A percentile compares a stretch with the other conserved stretches of the same genome.
These are phyloP conservation scores for Wiebesia pumilae DNA, from an alignment of 1,140 invertebrate genomes.

Conservation along the genomic window DNA sequence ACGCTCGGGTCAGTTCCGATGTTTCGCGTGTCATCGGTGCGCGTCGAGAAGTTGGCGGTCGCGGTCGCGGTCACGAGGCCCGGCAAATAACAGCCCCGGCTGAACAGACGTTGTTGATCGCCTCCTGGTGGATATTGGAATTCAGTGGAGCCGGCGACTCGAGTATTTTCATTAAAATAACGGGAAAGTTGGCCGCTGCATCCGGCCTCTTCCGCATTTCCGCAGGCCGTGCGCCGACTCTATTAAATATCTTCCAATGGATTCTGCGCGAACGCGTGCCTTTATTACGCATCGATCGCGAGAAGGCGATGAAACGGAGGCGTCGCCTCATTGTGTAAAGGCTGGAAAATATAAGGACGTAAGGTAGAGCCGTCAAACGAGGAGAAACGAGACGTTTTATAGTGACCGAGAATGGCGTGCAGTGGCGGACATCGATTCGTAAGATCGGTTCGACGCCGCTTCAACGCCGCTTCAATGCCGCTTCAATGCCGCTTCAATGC, in stretches of 20 bases:
- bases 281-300: slow-evolving; percentile 35
- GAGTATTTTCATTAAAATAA: slow-evolving; percentile 25
- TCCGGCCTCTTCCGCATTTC: neutral
- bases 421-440: neutral
- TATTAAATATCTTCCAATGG: neutral
- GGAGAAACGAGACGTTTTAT: slow-evolving; percentile 19
- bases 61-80: too few relatives aligned
- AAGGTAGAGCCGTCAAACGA: neutral
- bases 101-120: too few relatives aligned
- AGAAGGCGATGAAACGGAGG: neutral
- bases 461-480: too few relatives aligned
- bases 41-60: too few relatives aligned
- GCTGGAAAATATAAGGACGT: too few relatives aligned
- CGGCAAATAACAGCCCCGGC: neutral
- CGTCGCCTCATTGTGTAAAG: neutral
- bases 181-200: too few relatives aligned
- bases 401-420: neutral
- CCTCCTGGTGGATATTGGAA: neutral
- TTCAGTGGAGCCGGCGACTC: neutral
- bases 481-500: too few relatives aligned
- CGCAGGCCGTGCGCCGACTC: neutral
- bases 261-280: neutral
- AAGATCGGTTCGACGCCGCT: too few relatives aligned
- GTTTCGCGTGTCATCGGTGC: too few relatives aligned
- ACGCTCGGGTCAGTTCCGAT: too few relatives aligned